Base-by-base conservation (phyloP, 35 echinoderm and acorn worm genomes). In the Apostichopus parvimensis region DNA sequence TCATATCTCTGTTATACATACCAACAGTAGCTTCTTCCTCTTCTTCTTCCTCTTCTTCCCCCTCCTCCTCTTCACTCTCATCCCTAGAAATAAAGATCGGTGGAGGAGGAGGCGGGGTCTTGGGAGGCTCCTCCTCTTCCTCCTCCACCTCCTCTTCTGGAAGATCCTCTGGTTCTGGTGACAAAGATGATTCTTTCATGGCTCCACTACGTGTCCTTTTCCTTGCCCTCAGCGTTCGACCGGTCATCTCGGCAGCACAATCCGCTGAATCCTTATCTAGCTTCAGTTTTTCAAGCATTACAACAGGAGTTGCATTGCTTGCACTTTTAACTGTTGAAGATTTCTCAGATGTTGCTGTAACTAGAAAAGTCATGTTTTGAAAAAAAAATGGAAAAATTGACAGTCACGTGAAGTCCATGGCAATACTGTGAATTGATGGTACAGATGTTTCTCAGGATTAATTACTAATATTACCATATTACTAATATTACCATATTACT, bases 81-180 rank as follows among this genome's bases (percentile, higher is more conserved):
- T 92, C 91, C 73, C 86, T 92, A 26, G 91, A 82, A 77, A 93
- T 91, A 73, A 96, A 94, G 25, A 96, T 90, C 1, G 83, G 83
- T 23, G 95, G 84, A 58, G 88, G 88, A 21, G 88, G 88, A 6
- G 88, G 73, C 21, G 88, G 88, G 4, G 88, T 73, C 12, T 18
- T 78, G 53, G 64, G 64, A 4, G 21, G 65, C 5, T 34, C 65
- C 52, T 90, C 88, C 24, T 73, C 62, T 23, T 78, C 73, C 68
- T 77, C 73, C 23, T 90, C 88, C 14, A 17, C 22, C 13, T 57
- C 88, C 22, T 73, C 18, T 62, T 20, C 56, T 18, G 11, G 11
- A 34, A 12, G 56, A 59, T 13, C 56, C 4, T 13, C 13, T 17
- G 64, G 87, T 53, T 7, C 28, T 25, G 56, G 61, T 13, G 45